phyloP scores from a whole-genome alignment of 1,140 invertebrate species.

The Asbolus verrucosus region DNA sequence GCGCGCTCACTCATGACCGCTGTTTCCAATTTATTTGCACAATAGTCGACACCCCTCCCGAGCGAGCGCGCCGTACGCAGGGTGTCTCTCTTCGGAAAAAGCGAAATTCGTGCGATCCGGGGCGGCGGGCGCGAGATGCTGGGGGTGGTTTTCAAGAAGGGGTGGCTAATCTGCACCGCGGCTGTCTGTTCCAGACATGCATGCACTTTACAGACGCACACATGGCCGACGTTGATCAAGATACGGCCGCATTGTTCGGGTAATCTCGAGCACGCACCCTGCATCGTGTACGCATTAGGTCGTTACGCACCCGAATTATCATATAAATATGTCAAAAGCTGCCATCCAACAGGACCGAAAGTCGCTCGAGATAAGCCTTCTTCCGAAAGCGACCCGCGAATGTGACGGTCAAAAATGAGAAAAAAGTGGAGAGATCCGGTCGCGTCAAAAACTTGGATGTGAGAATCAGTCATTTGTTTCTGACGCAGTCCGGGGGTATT shows the following conservation, averaged over 20 bases:
- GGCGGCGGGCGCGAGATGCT: too few species aligned
- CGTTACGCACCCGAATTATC: constrained; percentile 50
- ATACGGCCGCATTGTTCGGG: constrained; percentile 51
- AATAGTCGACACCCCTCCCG: constrained; percentile 55
- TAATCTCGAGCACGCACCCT: constrained; percentile 55
- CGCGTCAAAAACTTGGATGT: too few species aligned
- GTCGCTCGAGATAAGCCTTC: constrained; percentile 12
- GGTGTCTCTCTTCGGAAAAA: too few species aligned
- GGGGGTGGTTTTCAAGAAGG: constrained; percentile 5
- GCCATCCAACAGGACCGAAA: constrained; percentile 11
- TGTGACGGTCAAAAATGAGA: too few species aligned
- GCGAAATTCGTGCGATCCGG: too few species aligned
- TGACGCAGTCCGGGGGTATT: constrained; percentile 22
- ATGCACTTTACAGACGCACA: constrained; percentile 46
- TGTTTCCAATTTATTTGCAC: constrained; percentile 62
- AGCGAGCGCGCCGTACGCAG: too few species aligned
- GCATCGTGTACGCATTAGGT: constrained; percentile 33
- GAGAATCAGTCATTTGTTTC: constrained; percentile 35
- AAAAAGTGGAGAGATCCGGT: too few species aligned
- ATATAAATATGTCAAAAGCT: constrained; percentile 55
- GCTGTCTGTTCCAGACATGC: constrained; percentile 46
- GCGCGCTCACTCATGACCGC: constrained; percentile 59
- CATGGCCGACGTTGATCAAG: constrained; percentile 47
- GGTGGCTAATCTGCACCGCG: constrained; percentile 48
- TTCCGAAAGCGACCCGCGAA: neutral